These are phyloP conservation scores for Cyphomyrmex costatus DNA, from an alignment of 1,140 invertebrate species.

Conservation along the genomic window DNA sequence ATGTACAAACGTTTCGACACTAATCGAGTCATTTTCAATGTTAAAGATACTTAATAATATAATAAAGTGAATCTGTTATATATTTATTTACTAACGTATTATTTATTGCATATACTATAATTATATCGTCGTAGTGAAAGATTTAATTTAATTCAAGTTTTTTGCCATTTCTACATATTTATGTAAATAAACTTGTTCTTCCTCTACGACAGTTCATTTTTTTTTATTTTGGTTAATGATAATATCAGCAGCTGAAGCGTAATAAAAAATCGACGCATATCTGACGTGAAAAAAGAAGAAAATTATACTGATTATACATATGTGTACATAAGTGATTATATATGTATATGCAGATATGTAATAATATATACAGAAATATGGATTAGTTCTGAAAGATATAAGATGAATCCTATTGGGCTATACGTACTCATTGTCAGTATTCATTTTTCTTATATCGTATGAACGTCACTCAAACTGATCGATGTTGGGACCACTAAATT, in stretches of 20 bases:
- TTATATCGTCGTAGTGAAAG: not conserved
- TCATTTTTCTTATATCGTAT: conserved; percentile 54
- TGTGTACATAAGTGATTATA: not conserved
- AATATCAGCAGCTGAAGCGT: not conserved
- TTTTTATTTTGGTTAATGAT: conserved; percentile 2
- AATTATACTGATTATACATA: not conserved
- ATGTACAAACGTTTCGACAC: too few relatives aligned
- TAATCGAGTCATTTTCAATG: too few relatives aligned
- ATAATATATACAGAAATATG: conserved; percentile 36
- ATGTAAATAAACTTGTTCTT: not conserved
- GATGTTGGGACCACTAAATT: conserved; percentile 26
- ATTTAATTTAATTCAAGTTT: not conserved
- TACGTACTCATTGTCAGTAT: conserved; percentile 33
- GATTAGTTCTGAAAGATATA: conserved; percentile 43
- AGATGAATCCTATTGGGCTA: conserved; percentile 6
- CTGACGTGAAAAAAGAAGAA: not conserved
- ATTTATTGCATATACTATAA: not conserved
- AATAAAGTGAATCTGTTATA: too few relatives aligned
- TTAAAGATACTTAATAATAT: too few relatives aligned
- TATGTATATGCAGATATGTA: conserved; percentile 3
- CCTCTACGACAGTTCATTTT: not conserved
- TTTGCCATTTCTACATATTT: not conserved
- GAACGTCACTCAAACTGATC: conserved; percentile 46
- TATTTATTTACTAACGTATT: too few relatives aligned
- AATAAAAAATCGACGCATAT: conserved; percentile 10